Percentiles rank a stretch among this genome's conserved stretches.
These are phyloP conservation scores for Melanchra persicariae DNA, from an alignment of 2,888 invertebrate species.

Conservation along the genomic window DNA sequence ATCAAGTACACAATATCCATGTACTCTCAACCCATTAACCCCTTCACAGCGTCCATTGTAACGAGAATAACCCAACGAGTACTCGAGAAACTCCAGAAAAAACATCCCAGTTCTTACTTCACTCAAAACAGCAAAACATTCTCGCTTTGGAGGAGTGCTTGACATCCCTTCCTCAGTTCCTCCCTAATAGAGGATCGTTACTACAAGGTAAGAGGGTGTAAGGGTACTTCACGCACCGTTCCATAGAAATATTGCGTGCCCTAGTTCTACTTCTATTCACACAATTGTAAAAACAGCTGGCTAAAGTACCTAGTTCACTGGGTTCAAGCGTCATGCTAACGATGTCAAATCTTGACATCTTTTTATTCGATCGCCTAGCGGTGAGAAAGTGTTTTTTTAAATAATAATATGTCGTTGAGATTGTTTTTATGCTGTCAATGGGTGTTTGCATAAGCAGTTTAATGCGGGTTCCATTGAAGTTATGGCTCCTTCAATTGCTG, in stretches of 20 bases:
- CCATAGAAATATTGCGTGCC: slow-evolving; percentile 81
- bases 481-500: neutral
- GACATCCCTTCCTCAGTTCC: slow-evolving; percentile 62
- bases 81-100: slow-evolving; percentile 57
- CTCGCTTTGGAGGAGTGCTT: slow-evolving; percentile 69
- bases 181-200: slow-evolving; percentile 79
- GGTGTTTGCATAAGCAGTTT: neutral
- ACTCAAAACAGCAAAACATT: slow-evolving; percentile 77
- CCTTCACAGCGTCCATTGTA: slow-evolving; percentile 30
- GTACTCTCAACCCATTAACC: slow-evolving; percentile 22
- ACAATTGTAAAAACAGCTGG: slow-evolving; percentile 71
- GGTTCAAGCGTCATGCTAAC: slow-evolving; percentile 71
- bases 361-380: slow-evolving; percentile 42
- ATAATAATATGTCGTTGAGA: slow-evolving; percentile 4
- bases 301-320: slow-evolving; percentile 73
- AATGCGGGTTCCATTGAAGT: neutral
- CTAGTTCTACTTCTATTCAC: slow-evolving; percentile 76
- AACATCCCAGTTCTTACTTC: slow-evolving; percentile 65
- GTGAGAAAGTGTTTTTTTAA: neutral
- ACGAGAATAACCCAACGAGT: slow-evolving; percentile 41
- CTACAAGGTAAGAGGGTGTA: slow-evolving; percentile 70
- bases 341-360: slow-evolving; percentile 67
- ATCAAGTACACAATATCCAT: neutral
- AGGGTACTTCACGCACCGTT: slow-evolving; percentile 75
- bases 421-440: neutral